Percentiles rank a stretch among this genome's conserved stretches.
These are phyloP conservation scores for Octodon degus DNA, from an alignment of 2,113 vertebrate species.

Conservation along the genomic window DNA sequence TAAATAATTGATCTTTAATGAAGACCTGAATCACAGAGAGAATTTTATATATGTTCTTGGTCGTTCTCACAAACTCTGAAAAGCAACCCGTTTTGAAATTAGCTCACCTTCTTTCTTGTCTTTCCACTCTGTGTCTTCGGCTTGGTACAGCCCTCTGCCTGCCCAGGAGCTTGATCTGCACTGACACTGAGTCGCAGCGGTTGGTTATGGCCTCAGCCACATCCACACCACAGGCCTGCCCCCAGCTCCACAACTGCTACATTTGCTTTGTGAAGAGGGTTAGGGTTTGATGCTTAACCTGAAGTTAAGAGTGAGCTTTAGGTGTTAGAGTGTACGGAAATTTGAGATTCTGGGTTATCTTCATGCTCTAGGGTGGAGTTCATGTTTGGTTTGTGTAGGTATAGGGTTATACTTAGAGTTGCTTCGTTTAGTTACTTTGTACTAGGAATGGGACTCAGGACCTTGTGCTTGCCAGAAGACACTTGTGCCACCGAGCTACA, in stretches of 20 bases:
- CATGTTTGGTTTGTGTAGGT: background rate
- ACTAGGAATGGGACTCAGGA: too few relatives aligned
- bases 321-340: background rate
- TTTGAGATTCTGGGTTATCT: background rate
- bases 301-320: background rate
- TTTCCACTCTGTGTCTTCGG: too few relatives aligned
- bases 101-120: too few relatives aligned
- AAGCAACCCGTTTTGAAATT: background rate
- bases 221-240: background rate
- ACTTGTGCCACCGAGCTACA: too few relatives aligned
- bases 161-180: too few relatives aligned
- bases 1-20: background rate
- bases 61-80: background rate
- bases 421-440: too few relatives aligned
- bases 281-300: background rate
- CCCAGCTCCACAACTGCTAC: background rate
- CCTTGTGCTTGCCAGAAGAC: too few relatives aligned
- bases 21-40: background rate
- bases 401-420: background rate
- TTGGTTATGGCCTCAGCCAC: background rate
- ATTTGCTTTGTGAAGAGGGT: background rate
- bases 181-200: background rate
- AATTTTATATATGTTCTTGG: background rate
- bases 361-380: background rate
- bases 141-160: background rate